These are phyloP conservation scores for Sebastes cheni DNA, from an alignment of 2,797 vertebrate species.

Conservation along the genomic window DNA sequence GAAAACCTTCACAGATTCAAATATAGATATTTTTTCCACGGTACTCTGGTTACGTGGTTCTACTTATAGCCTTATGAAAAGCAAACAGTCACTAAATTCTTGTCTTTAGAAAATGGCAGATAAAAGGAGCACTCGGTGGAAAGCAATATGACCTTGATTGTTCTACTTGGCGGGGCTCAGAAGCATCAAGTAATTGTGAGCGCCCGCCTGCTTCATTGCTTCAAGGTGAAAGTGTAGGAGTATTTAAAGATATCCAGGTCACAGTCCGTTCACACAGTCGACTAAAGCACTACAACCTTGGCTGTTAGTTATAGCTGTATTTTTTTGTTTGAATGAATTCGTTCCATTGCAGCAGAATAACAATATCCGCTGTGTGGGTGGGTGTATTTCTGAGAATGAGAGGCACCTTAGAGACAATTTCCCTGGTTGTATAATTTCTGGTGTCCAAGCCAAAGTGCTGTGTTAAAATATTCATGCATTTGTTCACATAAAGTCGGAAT, in stretches of 20 bases:
- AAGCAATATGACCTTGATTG: slow-evolving; percentile 45
- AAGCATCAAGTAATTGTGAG: slow-evolving; percentile 41
- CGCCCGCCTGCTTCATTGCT: slow-evolving; percentile 13
- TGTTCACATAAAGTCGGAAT: background rate
- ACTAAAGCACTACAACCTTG: slow-evolving; percentile 14
- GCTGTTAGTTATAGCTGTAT: slow-evolving; percentile 23
- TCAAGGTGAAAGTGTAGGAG: slow-evolving; percentile 53
- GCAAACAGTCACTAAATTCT: slow-evolving; percentile 19
- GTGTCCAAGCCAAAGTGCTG: background rate
- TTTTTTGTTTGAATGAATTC: slow-evolving; percentile 46
- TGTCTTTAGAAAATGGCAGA: slow-evolving; percentile 29
- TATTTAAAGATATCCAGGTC: slow-evolving; percentile 30
- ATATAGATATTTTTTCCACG: slow-evolving; percentile 51
- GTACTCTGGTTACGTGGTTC: slow-evolving; percentile 22
- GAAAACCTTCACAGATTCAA: slow-evolving; percentile 31
- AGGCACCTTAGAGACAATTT: background rate
- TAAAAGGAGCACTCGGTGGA: slow-evolving; percentile 3
- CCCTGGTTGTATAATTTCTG: slow-evolving; percentile 6
- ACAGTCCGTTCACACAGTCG: background rate
- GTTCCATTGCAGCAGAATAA: background rate
- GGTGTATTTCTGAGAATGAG: slow-evolving; percentile 9
- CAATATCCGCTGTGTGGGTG: background rate
- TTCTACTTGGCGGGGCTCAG: slow-evolving; percentile 9
- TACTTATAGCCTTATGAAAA: slow-evolving; percentile 65
- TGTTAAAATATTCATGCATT: slow-evolving; percentile 18